These are phyloP conservation scores for Falco punctatus DNA, from an alignment of 2,113 vertebrate genomes.

Conservation along the genomic window DNA sequence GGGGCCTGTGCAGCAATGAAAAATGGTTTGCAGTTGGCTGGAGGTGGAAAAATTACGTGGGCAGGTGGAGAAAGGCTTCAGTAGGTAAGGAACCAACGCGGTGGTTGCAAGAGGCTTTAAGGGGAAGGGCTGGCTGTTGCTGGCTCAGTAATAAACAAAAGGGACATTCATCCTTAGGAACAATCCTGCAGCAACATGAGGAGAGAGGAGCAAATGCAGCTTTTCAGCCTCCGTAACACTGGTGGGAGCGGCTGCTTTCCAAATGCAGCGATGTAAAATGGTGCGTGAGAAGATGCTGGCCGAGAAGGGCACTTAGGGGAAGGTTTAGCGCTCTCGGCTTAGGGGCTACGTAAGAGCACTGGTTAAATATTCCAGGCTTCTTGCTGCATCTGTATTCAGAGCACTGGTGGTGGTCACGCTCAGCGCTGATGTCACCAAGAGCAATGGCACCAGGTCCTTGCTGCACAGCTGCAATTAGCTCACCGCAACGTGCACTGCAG, in stretches of 20 bases:
- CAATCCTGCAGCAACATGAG: neutral
- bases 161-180: neutral
- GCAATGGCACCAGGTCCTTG: neutral
- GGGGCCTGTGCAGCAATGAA: neutral
- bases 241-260: neutral
- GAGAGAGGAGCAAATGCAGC: neutral
- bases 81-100: neutral
- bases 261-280: neutral
- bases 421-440: neutral
- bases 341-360: neutral
- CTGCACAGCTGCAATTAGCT: neutral
- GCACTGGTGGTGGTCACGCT: neutral
- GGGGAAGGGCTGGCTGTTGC: neutral
- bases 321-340: neutral
- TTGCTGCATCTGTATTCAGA: neutral
- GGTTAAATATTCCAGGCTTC: neutral
- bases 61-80: neutral
- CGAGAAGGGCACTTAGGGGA: neutral
- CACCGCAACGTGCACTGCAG: neutral
- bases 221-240: accelerated
- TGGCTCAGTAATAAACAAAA: neutral
- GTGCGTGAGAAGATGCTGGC: neutral
- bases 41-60: neutral
- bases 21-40: neutral
- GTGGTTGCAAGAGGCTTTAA: neutral